A percentile compares a stretch with the other conserved stretches of the same genome.
These are phyloP conservation scores for Leptinotarsa rubiginosa DNA, from an alignment of 2,888 invertebrate species.

Conservation along the genomic window DNA sequence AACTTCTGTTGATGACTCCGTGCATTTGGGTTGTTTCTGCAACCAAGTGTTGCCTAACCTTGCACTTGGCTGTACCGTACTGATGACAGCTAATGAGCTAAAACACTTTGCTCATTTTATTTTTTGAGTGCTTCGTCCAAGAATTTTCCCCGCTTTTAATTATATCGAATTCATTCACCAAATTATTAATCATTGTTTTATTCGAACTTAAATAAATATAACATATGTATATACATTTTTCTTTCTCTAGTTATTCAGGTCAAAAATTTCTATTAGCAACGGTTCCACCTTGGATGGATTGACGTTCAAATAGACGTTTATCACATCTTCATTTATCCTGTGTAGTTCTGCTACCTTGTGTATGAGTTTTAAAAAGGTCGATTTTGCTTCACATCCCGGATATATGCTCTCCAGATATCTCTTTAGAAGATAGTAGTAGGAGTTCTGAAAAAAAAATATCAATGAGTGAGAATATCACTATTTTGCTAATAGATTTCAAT, in stretches of 20 bases:
- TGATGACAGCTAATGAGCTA: too few relatives aligned
- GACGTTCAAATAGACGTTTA: conserved; percentile 90
- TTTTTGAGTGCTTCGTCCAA: too few relatives aligned
- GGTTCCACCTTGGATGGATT: conserved; percentile 94
- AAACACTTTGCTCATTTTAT: too few relatives aligned
- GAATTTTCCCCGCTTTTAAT: too few relatives aligned
- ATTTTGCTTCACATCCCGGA: conserved; percentile 88
- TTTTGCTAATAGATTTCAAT: background rate
- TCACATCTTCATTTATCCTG: conserved; percentile 89
- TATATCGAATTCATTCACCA: too few relatives aligned
- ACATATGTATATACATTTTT: background rate
- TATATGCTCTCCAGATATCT: conserved; percentile 87
- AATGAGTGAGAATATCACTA: background rate
- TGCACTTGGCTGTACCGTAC: too few relatives aligned
- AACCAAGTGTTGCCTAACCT: too few relatives aligned
- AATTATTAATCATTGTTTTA: too few relatives aligned
- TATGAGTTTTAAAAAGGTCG: conserved; percentile 87
- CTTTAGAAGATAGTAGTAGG: conserved; percentile 88
- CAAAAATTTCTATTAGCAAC: conserved; percentile 93
- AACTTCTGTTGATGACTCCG: too few relatives aligned
- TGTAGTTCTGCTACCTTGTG: conserved; percentile 92
- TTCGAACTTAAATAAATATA: too few relatives aligned
- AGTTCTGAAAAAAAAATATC: conserved; percentile 75
- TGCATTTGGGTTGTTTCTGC: too few relatives aligned
- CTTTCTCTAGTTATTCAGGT: conserved; percentile 75